These are phyloP conservation scores for Graphium colonna DNA, from an alignment of 2,888 invertebrate species.

Conservation along the genomic window DNA sequence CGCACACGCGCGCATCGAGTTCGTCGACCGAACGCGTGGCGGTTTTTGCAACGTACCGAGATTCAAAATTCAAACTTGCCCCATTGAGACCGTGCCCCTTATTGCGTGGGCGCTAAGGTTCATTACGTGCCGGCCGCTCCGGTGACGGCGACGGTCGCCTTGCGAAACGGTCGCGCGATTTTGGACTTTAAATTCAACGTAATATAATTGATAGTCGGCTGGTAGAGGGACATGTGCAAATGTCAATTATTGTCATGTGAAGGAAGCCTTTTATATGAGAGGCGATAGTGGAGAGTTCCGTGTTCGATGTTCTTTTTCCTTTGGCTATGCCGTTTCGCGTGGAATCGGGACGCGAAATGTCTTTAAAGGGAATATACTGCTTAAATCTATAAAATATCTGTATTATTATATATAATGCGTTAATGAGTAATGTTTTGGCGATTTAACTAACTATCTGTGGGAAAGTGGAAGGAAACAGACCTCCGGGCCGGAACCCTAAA, in stretches of 20 bases:
- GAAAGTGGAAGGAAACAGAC: no score
- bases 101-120: conserved; percentile 3
- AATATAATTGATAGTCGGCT: conserved; percentile 18
- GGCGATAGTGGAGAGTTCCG: conserved; percentile 19
- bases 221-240: conserved; percentile 13
- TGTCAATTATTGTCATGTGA: conserved; percentile 29
- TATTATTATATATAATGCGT: no score
- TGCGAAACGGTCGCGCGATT: conserved; percentile 1
- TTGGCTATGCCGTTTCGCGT: conserved; percentile 14
- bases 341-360: background rate
- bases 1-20: conserved; percentile 33
- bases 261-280: conserved; percentile 30
- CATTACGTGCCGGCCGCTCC: background rate
- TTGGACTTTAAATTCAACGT: conserved; percentile 9
- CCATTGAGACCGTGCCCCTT: conserved; percentile 13
- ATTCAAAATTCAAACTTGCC: conserved; percentile 35
- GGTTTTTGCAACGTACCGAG: conserved; percentile 47
- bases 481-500: no score
- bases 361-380: no score
- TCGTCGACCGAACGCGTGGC: conserved; percentile 44
- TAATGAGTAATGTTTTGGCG: no score
- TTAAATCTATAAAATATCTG: no score
- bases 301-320: conserved; percentile 17
- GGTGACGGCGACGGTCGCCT: background rate
- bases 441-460: no score